Base-by-base conservation (phyloP, 1,140 invertebrate species). In the Phymorhynchus buccinoides region DNA sequence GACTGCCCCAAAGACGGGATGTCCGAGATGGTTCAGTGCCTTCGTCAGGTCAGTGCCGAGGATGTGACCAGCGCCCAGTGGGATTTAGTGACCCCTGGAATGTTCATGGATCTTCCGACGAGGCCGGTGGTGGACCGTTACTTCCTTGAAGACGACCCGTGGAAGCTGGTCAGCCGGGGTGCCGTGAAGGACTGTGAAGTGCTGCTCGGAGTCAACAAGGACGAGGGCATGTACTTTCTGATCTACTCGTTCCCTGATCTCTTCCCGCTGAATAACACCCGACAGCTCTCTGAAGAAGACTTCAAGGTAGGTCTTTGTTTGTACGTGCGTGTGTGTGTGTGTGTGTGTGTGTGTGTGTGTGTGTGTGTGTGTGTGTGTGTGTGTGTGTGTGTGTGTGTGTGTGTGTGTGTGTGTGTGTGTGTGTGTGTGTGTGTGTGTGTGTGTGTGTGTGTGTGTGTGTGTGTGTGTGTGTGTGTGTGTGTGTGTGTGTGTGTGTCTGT, bases 111-210 rank as follows among this genome's bases (percentile, higher is more conserved):
- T 41, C 97, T 98, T 93, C 96, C 97, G 1, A 98, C 98, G 92
- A 96, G 97, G 1, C 97, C 98, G 0, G 96, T 98, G 37, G 96
- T 98, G 14, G 98, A 99, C 92, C 97, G 97, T 1, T 94, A 96
- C 27, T 98, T 98, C 91, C 94, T 99, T 56, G 96, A 97, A 89
- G 97, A 98, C 91, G 95, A 95, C 87, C 97, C 98, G 0, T 93
- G 94, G 42, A 94, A 95, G 41, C 96, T 96, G 1, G 90, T 99
- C 86, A 94, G 94, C 44, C 96, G 95, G 83, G 95, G 96, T 84
- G 96, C 97, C 88, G 98, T 98, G 93, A 99, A 99, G 92, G 97
- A 97, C 91, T 96, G 96, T 7, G 96, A 96, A 89, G 96, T 99
- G 85, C 93, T 99, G 35, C 95, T 98, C 94, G 98, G 98, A 4